These are phyloP conservation scores for Lepidostoma basale DNA, from an alignment of 1,140 invertebrate species.

Conservation along the genomic window DNA sequence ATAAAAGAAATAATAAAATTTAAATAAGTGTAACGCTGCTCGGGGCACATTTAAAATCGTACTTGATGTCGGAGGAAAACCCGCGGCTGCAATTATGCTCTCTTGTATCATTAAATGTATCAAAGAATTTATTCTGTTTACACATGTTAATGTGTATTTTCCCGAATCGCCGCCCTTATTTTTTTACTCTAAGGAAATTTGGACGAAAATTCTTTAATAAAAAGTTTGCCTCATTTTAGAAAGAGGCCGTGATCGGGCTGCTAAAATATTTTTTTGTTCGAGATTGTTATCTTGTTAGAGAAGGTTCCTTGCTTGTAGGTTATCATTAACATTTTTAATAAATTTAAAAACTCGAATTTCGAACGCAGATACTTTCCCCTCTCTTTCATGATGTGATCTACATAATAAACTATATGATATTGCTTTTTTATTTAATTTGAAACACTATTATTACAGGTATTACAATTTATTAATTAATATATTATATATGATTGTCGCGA, in stretches of 20 bases:
- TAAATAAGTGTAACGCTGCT: slow-evolving; percentile 7
- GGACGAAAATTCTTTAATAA: slow-evolving; percentile 16
- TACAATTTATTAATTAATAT: too few species aligned
- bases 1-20: slow-evolving; percentile 26
- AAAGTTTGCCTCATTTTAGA: slow-evolving; percentile 11
- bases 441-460: too few species aligned
- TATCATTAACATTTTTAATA: background rate
- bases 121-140: slow-evolving; percentile 27
- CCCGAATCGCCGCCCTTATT: slow-evolving; percentile 10
- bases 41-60: slow-evolving; percentile 8
- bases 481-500: too few species aligned
- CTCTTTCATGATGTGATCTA: too few species aligned
- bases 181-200: slow-evolving; percentile 4
- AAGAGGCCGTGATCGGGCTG: slow-evolving; percentile 7
- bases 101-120: slow-evolving; percentile 16
- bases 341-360: background rate
- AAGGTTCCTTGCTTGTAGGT: background rate
- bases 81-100: slow-evolving; percentile 6
- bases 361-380: too few species aligned
- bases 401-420: too few species aligned
- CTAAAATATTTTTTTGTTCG: slow-evolving; percentile 3
- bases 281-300: slow-evolving; percentile 1
- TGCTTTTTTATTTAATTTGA: too few species aligned
- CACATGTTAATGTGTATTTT: slow-evolving; percentile 19
- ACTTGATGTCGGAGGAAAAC: slow-evolving; percentile 17